phyloP scores from a whole-genome alignment of 2,113 vertebrate genomes.

The Bucco capensis region DNA sequence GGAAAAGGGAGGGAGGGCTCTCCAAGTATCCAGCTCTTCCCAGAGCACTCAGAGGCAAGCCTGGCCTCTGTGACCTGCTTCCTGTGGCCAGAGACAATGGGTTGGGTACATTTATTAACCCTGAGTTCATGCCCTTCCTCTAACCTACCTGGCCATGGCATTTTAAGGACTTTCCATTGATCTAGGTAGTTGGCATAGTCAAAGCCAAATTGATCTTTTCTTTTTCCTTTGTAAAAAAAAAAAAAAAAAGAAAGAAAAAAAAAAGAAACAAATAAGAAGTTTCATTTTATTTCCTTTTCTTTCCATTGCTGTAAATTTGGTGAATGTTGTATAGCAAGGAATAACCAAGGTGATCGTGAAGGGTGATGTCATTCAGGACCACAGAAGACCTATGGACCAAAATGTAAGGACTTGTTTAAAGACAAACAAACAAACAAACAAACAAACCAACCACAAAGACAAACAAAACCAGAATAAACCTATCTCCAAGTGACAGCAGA shows the following conservation, averaged over 20 bases:
- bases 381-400: constrained; percentile 43
- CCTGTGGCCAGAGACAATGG: constrained; percentile 10
- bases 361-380: constrained; percentile 22
- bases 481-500: background rate
- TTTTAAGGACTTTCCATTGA: constrained; percentile 31
- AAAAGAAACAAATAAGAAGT: background rate
- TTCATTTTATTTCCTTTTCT: background rate
- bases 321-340: constrained; percentile 49
- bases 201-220: constrained; percentile 12
- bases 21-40: background rate
- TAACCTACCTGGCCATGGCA: background rate
- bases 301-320: constrained; percentile 42
- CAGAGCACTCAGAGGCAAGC: background rate
- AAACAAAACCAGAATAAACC: background rate
- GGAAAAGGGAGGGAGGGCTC: background rate
- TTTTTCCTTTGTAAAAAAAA: background rate
- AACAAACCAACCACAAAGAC: background rate
- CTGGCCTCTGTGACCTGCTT: background rate
- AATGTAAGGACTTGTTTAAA: background rate
- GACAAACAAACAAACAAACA: background rate
- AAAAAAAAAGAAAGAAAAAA: background rate
- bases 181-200: constrained; percentile 18
- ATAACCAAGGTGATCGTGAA: constrained; percentile 7
- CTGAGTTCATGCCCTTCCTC: background rate
- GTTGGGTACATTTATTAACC: background rate